Evolutionary conservation across 2,113 vertebrate species (phyloP), one percentile per base, ranked within the genome.

Genomic region (Cavia aperea): DNA sequence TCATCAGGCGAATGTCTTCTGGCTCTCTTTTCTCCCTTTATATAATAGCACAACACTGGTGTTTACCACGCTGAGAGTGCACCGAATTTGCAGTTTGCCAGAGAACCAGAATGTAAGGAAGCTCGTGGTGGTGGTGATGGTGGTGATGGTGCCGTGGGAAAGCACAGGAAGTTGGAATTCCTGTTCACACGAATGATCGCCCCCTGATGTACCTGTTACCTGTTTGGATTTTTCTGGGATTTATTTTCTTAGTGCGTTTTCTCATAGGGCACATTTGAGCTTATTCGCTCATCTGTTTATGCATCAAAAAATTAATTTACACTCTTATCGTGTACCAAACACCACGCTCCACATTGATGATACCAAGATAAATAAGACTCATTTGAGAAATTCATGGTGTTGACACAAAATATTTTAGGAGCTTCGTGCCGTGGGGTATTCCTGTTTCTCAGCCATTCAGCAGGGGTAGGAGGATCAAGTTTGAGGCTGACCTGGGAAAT

Each of bases 21-120:
- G 39, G 77, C 29, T 43, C 43, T 16, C 3, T n/a, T 63, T 58
- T 24, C 60, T 43, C 54, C 26, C 88, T 62, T 72, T 65, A 43
- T 18, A 24, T 14, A 43, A 49, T 23, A 19, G 26, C 7, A 33
- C 3, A 78, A 58, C n/a, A 43, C 43, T 46, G n/a, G 11, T 23
- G 56, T 72, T 85, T 93, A 62, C 21, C 16, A 79, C 63, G 94
- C 66, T 68, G 70, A 89, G 89, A 85, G 70, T 51, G 31, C 91
- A 81, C 33, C 49, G 60, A 23, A 46, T n/a, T 86, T 79, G 43
- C 23, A 36, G 9, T 78, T 78, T 66, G 24, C 14, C 33, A 54
- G n/a, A 90, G 62, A 81, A 10, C 21, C 7, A 23, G 49, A 70
- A 23, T 1, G 10, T 68, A 79, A 88, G 26, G n/a, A 68, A 39